These are phyloP conservation scores for Grammomys dolichurus DNA, from an alignment of 2,113 vertebrate genomes.

Conservation along the genomic window DNA sequence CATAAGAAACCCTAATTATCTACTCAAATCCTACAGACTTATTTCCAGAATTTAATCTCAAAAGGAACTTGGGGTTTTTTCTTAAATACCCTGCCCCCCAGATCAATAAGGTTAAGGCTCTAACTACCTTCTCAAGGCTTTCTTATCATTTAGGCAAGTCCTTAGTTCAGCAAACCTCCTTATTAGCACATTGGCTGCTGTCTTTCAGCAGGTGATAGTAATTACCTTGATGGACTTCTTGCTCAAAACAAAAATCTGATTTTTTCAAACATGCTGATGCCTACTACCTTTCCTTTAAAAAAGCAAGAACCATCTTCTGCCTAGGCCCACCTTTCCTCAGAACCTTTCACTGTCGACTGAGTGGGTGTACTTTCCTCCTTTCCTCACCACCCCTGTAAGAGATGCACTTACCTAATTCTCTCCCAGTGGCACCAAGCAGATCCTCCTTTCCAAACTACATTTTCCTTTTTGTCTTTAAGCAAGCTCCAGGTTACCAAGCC, in stretches of 20 bases:
- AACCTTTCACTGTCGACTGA: background rate
- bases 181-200: background rate
- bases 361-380: background rate
- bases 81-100: background rate
- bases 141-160: background rate
- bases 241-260: background rate
- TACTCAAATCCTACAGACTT: constrained; percentile 20
- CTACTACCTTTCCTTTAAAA: background rate
- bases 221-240: background rate
- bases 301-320: background rate
- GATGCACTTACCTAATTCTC: constrained; percentile 17
- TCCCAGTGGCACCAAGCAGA: background rate
- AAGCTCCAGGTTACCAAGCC: background rate
- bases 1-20: constrained; percentile 14
- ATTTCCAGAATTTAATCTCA: constrained; percentile 57
- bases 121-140: background rate
- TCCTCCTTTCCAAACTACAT: constrained; percentile 31
- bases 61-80: constrained; percentile 17
- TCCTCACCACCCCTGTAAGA: background rate
- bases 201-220: background rate
- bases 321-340: background rate
- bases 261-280: background rate
- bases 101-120: background rate
- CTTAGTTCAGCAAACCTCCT: background rate
- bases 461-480: background rate